phyloP scores from a whole-genome alignment of 2,113 vertebrate genomes.

The Pitta sordida region DNA sequence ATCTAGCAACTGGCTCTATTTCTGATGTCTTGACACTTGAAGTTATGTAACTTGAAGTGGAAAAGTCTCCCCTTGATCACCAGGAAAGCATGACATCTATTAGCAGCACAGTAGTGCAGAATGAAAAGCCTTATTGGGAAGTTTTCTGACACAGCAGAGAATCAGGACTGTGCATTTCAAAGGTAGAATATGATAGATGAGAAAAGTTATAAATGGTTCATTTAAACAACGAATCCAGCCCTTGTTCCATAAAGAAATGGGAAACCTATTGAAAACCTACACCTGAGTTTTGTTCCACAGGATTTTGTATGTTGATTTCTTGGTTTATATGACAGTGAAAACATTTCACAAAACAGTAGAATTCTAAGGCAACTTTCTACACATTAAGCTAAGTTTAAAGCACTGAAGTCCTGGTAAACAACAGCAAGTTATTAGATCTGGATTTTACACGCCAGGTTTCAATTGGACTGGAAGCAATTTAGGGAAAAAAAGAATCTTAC shows the following conservation, averaged over 20 bases:
- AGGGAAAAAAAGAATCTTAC: no score
- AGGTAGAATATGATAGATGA: background rate
- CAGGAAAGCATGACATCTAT: background rate
- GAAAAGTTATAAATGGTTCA: background rate
- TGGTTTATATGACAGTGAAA: background rate
- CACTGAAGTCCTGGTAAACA: background rate
- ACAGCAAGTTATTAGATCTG: background rate
- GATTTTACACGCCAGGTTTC: background rate
- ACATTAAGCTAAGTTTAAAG: background rate
- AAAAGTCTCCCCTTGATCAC: background rate
- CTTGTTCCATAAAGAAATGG: background rate
- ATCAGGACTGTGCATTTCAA: background rate
- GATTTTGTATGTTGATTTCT: background rate
- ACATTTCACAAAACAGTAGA: background rate
- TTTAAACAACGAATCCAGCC: background rate
- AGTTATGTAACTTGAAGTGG: background rate
- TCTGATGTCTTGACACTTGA: background rate
- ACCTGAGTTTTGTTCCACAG: background rate
- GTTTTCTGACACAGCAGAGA: background rate
- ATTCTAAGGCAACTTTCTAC: background rate
- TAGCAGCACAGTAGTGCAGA: rapidly evolving
- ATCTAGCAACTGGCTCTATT: background rate
- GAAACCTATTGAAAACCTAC: background rate
- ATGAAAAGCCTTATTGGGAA: background rate
- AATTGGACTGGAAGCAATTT: background rate